Evolutionary conservation across 2,888 invertebrate species (phyloP).

Genomic region (Drosophila prolongata): DNA sequence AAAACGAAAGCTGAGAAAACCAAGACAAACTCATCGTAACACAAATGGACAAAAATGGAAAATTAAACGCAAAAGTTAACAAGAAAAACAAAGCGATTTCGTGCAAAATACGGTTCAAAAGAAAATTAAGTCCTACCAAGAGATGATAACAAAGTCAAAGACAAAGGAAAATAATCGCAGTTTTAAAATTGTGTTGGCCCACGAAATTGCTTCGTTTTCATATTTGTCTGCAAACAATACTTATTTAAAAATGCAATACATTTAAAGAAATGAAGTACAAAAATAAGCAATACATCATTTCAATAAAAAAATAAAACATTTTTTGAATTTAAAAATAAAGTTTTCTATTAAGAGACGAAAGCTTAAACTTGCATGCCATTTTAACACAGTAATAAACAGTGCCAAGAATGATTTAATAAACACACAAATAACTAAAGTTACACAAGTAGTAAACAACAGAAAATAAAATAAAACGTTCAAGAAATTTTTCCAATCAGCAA

Average conservation of each 20-base stretch:
- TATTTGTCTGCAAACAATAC: neutral
- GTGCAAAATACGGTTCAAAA: slow-evolving; percentile 39
- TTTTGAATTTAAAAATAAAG: neutral
- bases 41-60: slow-evolving; percentile 26
- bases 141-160: slow-evolving; percentile 14
- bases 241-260: no score
- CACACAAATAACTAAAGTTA: neutral
- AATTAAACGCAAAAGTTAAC: slow-evolving; percentile 52
- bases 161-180: slow-evolving; percentile 34
- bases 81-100: slow-evolving; percentile 34
- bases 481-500: slow-evolving; percentile 7
- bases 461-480: no score
- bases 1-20: slow-evolving; percentile 1
- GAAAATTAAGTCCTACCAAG: slow-evolving; percentile 22
- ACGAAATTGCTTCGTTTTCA: slow-evolving; percentile 19
- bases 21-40: slow-evolving; percentile 22
- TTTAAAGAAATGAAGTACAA: no score
- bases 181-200: slow-evolving; percentile 23
- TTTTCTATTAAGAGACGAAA: no score
- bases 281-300: no score
- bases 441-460: no score
- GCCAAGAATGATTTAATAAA: neutral
- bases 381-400: no score
- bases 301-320: neutral
- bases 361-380: no score